A percentile compares a stretch with the other conserved stretches of the same genome.
Evolutionary conservation across 2,888 invertebrate genomes (phyloP).

Genomic region (Octonoba sinensis): DNA sequence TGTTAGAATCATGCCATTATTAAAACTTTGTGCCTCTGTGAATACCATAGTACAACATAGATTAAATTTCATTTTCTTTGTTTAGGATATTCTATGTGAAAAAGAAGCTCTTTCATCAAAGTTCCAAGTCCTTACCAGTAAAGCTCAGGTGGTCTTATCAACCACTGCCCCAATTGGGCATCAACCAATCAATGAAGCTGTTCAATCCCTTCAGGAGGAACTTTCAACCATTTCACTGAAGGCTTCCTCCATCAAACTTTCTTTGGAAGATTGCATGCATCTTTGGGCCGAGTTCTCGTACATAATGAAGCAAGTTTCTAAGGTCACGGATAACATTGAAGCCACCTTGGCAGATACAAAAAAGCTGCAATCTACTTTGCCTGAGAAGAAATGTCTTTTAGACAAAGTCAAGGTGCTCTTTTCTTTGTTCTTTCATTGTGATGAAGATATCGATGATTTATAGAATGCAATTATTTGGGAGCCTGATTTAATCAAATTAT

Average conservation of each 20-base stretch:
- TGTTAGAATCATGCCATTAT: background rate
- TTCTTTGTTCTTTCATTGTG: background rate
- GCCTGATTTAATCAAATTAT: too few species aligned
- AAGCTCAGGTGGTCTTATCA: constrained; percentile 89
- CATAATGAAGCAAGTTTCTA: constrained; percentile 86
- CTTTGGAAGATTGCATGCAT: constrained; percentile 88
- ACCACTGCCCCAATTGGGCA: constrained; percentile 92
- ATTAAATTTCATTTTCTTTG: constrained; percentile 7
- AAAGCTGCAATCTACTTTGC: constrained; percentile 83
- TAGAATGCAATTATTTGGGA: background rate
- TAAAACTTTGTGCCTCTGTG: background rate
- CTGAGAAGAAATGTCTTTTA: constrained; percentile 87
- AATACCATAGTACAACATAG: background rate
- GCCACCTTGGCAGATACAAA: constrained; percentile 80
- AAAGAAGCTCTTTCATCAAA: constrained; percentile 94
- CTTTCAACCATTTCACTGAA: constrained; percentile 89
- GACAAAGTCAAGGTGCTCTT: constrained; percentile 81
- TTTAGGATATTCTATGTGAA: constrained; percentile 85
- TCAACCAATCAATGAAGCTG: constrained; percentile 84
- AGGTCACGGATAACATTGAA: constrained; percentile 84
- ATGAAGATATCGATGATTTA: constrained; percentile 21
- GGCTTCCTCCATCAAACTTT: constrained; percentile 90
- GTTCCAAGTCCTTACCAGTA: constrained; percentile 88
- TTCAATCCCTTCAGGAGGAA: constrained; percentile 87
- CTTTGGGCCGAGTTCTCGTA: constrained; percentile 92